These are phyloP conservation scores for Lanius ludovicianus DNA, from an alignment of 2,113 vertebrate genomes.

Conservation along the genomic window DNA sequence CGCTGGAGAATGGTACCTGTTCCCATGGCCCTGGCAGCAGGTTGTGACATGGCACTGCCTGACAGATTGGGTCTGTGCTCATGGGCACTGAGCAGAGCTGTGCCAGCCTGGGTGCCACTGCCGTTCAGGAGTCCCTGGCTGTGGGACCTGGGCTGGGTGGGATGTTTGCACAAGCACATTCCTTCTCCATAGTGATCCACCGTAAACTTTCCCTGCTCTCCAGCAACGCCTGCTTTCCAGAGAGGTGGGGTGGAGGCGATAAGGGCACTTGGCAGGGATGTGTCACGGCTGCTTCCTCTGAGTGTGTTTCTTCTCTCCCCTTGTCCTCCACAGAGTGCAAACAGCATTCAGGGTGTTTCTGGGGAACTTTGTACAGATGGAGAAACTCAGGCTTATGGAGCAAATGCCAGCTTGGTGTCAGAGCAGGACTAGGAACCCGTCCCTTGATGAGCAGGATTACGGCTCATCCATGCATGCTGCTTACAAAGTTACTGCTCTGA, in stretches of 20 bases:
- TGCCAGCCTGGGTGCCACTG: not conserved
- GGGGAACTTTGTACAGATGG: not conserved
- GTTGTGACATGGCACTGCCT: accelerated
- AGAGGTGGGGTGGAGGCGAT: not conserved
- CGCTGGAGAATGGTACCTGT: accelerated
- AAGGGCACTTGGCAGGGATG: not conserved
- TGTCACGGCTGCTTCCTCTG: not conserved
- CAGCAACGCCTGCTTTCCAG: not conserved
- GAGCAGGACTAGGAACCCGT: not conserved
- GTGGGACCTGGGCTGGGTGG: not conserved
- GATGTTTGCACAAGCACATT: conserved; percentile 37
- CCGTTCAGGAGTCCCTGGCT: not conserved
- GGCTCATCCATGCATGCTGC: accelerated
- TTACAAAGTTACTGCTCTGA: not conserved
- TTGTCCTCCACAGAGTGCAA: accelerated
- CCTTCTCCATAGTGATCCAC: conserved; percentile 16
- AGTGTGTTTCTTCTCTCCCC: not conserved
- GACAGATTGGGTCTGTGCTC: accelerated
- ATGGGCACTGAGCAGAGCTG: accelerated
- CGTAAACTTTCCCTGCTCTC: conserved; percentile 6
- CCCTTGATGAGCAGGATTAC: not conserved
- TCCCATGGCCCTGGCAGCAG: accelerated
- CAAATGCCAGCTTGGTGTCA: not conserved
- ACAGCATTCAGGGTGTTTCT: not conserved
- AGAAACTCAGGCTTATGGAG: accelerated